Evolutionary conservation across 2,797 vertebrate genomes (phyloP), one percentile per base, ranked within the genome.

Genomic region (Cottoperca gobio): DNA sequence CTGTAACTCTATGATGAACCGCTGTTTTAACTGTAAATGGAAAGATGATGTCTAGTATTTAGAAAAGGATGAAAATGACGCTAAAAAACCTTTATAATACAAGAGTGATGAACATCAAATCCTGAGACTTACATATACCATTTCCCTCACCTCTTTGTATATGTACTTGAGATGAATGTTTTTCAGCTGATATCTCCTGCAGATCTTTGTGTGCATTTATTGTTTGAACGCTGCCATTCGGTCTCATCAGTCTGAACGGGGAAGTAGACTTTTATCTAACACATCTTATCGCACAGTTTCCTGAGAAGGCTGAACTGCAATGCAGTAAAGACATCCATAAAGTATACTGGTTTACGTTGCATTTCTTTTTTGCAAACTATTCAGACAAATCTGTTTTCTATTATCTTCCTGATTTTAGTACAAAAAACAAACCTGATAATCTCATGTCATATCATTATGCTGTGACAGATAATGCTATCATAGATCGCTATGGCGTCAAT

Each of bases 221-320:
- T 48, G 35, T 64, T 59, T 21, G 5, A 60, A 14, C 43, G 16
- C 49, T 8, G 54, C 66, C 39, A 5, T 31, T 11, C 6, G 42
- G 24, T 21, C 7, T 71, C 6, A 24, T 40, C 50, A 31, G 23
- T 46, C 16, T 28, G 4, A 68, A 65, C 16, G 39, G 16, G 62
- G 77, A 86, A 84, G 64, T 70, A 8, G 2, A 8, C 3, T 7
- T 26, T 48, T 69, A 72, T 65, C 54, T 63, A 17, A 72, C 63
- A 85, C 65, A 46, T 54, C 13, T 76, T 10, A 24, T 35, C 42
- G 45, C 68, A 45, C 26, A 16, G 39, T 9, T 72, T 33, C 26
- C 49, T 39, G 8, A 64, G 14, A 33, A 46, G 1, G 45, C 21
- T 58, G 31, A 61, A 12, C 31, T 67, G 33, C 19, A 58, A n/a